Conservation (phyloP, 2,888 invertebrate genomes). For the Syrista parreyssii region DNA sequence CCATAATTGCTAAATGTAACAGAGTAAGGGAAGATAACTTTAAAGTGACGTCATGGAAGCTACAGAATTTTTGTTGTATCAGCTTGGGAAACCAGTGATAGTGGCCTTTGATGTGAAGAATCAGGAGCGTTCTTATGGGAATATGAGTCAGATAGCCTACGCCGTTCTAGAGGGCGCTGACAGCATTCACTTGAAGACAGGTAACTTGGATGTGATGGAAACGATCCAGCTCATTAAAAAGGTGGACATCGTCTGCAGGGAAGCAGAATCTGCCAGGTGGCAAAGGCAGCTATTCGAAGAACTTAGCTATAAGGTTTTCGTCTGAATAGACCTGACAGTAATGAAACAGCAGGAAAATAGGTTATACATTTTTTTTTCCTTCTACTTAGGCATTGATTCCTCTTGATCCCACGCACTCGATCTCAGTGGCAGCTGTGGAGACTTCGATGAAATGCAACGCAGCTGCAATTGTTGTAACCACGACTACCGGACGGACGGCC, state of each 20-base stretch:
- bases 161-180: slow-evolving; percentile 81
- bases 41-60: neutral
- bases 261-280: slow-evolving; percentile 80
- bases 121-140: slow-evolving; percentile 72
- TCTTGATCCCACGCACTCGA: slow-evolving; percentile 76
- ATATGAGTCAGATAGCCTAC: slow-evolving; percentile 77
- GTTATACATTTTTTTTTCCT: slow-evolving; percentile 15
- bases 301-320: slow-evolving; percentile 49
- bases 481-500: slow-evolving; percentile 74
- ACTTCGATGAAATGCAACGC: slow-evolving; percentile 79
- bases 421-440: slow-evolving; percentile 80
- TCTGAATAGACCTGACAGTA: neutral
- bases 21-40: slow-evolving; percentile 34
- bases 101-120: slow-evolving; percentile 72
- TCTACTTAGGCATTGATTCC: slow-evolving; percentile 66
- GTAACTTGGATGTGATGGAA: slow-evolving; percentile 75
- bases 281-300: slow-evolving; percentile 61
- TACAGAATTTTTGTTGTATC: neutral
- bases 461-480: slow-evolving; percentile 76
- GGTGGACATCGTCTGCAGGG: slow-evolving; percentile 70
- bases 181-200: slow-evolving; percentile 76
- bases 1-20: slow-evolving; percentile 66
- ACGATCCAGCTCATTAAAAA: slow-evolving; percentile 69
- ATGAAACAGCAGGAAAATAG: neutral
- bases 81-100: slow-evolving; percentile 72